phyloP scores from a whole-genome alignment of 2,888 invertebrate species.

The Lymantria dispar region DNA sequence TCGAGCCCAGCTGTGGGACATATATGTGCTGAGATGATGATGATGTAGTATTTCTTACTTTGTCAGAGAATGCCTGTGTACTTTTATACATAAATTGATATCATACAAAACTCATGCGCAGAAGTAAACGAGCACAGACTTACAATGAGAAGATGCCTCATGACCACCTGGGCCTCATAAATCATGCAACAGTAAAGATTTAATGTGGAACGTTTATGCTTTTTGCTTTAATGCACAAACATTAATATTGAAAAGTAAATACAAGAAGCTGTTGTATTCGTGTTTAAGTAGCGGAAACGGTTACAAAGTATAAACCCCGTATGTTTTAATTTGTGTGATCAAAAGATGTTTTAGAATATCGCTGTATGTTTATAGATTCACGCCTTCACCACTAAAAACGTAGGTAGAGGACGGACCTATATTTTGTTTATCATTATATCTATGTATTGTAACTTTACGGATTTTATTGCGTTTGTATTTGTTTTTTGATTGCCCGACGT shows the following conservation, averaged over 20 bases:
- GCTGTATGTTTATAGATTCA: not conserved
- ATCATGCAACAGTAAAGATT: conserved; percentile 3
- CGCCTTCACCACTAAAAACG: no score
- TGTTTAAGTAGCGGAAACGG: not conserved
- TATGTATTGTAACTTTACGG: no score
- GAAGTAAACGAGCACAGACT: conserved; percentile 1
- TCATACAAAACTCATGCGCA: not conserved
- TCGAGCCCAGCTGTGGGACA: no score
- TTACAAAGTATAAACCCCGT: not conserved
- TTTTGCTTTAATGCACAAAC: not conserved
- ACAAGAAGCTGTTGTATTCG: not conserved
- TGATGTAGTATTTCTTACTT: no score
- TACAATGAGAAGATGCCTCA: conserved; percentile 3
- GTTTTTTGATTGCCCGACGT: no score
- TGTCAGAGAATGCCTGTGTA: no score
- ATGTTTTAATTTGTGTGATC: not conserved
- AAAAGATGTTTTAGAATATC: not conserved
- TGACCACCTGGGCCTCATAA: conserved; percentile 6
- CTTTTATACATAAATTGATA: not conserved
- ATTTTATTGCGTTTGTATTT: no score
- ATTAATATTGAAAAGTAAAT: not conserved
- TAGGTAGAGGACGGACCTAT: no score
- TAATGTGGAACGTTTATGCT: conserved; percentile 2
- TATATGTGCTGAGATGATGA: no score
- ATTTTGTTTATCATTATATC: no score